Base-by-base conservation (phyloP, 2,113 vertebrate species). In the Rissa tridactyla region DNA sequence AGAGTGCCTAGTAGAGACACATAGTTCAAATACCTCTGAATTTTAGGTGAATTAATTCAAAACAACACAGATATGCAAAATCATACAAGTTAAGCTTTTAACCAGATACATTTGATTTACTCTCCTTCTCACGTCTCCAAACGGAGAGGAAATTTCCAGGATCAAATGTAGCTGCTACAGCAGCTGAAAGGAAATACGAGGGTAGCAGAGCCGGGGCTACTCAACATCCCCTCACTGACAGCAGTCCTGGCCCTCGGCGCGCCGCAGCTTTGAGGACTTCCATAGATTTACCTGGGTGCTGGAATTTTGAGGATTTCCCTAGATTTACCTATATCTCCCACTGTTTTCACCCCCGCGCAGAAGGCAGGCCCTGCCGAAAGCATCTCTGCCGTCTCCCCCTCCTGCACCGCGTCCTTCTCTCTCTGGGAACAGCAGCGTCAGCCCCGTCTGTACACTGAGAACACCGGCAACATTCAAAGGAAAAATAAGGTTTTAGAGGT, bases 181-280 rank as follows among this genome's bases (percentile, higher is more conserved):
- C 36, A 26, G 66, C 73, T 34, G 42, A 34, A 42, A 26, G 49
- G 65, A 27, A 40, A 55, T 1, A 2, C 23, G 1, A 5, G 0
- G 2, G 23, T 25, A 64, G 11, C 1, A 21, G 54, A 54, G 55
- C n/a, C 15, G 6, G n/a, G 18, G n/a, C 21, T 17, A 1, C 11
- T 26, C 47, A 38, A 11, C 10, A 3, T 3, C 22, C 47, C 4
- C 7, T 6, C 62, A 5, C 25, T 1, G 17, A 9, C 0, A 11
- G 36, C 58, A 30, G 0, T 4, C 17, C 42, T 15, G 16, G 21
- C 57, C 32, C 57, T n/a, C 40, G 2, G 15, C 23, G 32, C 1
- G 27, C 14, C 8, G 25, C 6, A 2, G 4, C 11, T 44, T 9
- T 15, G 15, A 49, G 44, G 51, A 16, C 27, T 27, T 32, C 42